Conservation (phyloP, 2,797 vertebrate genomes). For the Helicolenus hilgendorfi region DNA sequence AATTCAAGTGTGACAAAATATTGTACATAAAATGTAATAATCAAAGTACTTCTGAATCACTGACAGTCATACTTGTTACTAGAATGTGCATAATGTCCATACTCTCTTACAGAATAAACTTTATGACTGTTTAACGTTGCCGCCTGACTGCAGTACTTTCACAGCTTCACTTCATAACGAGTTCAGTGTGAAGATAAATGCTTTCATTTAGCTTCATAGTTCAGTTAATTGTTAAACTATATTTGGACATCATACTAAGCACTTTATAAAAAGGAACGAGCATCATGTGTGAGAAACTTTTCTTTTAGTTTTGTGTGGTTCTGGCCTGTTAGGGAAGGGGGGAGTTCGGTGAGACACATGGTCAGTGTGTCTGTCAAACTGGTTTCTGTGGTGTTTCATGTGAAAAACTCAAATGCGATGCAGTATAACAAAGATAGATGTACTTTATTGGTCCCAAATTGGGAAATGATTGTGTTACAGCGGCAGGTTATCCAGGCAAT, state of each 20-base stretch:
- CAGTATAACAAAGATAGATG: not conserved
- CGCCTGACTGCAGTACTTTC: conserved; percentile 2
- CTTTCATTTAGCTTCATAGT: not conserved
- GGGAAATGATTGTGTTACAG: too few relatives aligned
- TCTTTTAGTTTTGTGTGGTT: not conserved
- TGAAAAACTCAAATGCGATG: not conserved
- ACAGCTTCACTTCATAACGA: not conserved
- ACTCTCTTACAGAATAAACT: conserved; percentile 74
- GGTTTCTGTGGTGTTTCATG: not conserved
- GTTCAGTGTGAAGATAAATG: not conserved
- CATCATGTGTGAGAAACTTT: not conserved
- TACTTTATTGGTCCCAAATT: too few relatives aligned
- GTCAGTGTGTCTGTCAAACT: not conserved
- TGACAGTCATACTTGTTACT: conserved; percentile 60
- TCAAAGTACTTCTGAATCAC: conserved; percentile 43
- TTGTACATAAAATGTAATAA: conserved; percentile 54
- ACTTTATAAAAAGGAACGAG: not conserved
- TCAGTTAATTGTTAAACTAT: not conserved
- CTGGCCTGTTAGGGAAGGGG: not conserved
- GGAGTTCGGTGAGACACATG: not conserved
- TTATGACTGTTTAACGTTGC: conserved; percentile 54
- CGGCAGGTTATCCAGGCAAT: too few relatives aligned
- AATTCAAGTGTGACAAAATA: conserved; percentile 11
- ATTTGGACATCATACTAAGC: not conserved
- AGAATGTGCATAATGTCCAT: conserved; percentile 48